Conservation (phyloP, 37 sponge, comb jelly and placozoan genomes). For the Beroe ovata region DNA sequence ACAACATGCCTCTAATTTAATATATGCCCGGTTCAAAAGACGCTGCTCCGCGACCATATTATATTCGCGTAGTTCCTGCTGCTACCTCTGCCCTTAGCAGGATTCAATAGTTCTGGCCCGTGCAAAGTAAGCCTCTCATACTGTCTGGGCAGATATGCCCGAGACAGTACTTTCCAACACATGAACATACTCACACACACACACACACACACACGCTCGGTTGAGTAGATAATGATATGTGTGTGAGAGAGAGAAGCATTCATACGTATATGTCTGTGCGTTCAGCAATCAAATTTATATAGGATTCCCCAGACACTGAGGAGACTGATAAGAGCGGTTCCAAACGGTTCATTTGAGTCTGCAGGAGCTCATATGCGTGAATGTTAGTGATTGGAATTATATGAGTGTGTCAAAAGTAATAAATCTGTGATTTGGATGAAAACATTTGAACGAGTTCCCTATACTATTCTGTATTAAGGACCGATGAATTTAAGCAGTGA, state of each 20-base stretch:
- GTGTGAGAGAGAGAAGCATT: too few relatives aligned
- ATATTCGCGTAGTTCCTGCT: too few relatives aligned
- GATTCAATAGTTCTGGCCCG: constrained; percentile 40
- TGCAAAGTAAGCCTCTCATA: constrained; percentile 7
- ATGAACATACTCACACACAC: too few relatives aligned
- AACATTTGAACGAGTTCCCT: neutral
- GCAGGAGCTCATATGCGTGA: neutral
- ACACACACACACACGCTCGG: neutral
- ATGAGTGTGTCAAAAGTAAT: neutral
- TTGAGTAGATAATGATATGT: neutral
- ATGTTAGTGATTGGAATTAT: neutral
- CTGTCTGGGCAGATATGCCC: too few relatives aligned
- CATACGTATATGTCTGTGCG: too few relatives aligned
- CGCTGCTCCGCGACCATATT: too few relatives aligned
- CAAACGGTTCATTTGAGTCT: neutral
- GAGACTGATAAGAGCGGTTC: neutral
- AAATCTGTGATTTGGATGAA: neutral
- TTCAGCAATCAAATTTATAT: too few relatives aligned
- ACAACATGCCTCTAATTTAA: constrained; percentile 63
- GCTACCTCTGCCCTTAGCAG: constrained; percentile 21
- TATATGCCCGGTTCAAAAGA: constrained; percentile 49
- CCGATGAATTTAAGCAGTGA: too few relatives aligned
- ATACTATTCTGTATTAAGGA: too few relatives aligned
- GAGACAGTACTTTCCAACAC: too few relatives aligned
- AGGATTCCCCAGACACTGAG: too few relatives aligned